phyloP scores from a whole-genome alignment of 2,888 invertebrate genomes.

The Thereva nobilitata region DNA sequence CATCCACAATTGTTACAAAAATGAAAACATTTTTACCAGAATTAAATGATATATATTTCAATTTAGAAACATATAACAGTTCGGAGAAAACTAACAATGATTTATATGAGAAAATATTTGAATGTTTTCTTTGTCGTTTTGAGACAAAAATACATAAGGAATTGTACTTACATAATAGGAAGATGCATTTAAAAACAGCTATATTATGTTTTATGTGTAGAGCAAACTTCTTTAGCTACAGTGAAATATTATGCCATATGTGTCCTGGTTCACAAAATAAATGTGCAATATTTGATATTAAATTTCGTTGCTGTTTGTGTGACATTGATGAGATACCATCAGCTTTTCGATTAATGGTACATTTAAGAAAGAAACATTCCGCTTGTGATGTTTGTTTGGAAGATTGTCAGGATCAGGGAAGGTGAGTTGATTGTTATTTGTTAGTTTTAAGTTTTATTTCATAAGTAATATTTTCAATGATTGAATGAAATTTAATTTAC shows the following conservation, averaged over 20 bases:
- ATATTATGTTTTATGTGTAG: slow-evolving; percentile 86
- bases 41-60: slow-evolving; percentile 70
- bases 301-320: slow-evolving; percentile 83
- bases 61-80: slow-evolving; percentile 72
- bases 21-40: slow-evolving; percentile 63
- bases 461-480: too few species aligned
- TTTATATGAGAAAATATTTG: slow-evolving; percentile 72
- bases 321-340: slow-evolving; percentile 77
- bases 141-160: slow-evolving; percentile 80
- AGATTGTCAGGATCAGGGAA: slow-evolving; percentile 72
- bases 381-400: slow-evolving; percentile 87
- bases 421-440: slow-evolving; percentile 38
- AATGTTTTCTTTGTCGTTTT: slow-evolving; percentile 85
- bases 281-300: slow-evolving; percentile 61
- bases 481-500: too few species aligned
- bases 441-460: too few species aligned
- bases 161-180: slow-evolving; percentile 82
- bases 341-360: slow-evolving; percentile 86
- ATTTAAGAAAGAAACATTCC: slow-evolving; percentile 80
- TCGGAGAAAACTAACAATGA: slow-evolving; percentile 59
- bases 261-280: slow-evolving; percentile 73
- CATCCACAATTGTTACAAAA: slow-evolving; percentile 70
- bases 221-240: slow-evolving; percentile 83
- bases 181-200: slow-evolving; percentile 83
- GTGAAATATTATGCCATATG: slow-evolving; percentile 83